Evolutionary conservation across 2,113 vertebrate genomes (phyloP), one percentile per base, ranked within the genome.

Genomic region (Empidonax traillii): DNA sequence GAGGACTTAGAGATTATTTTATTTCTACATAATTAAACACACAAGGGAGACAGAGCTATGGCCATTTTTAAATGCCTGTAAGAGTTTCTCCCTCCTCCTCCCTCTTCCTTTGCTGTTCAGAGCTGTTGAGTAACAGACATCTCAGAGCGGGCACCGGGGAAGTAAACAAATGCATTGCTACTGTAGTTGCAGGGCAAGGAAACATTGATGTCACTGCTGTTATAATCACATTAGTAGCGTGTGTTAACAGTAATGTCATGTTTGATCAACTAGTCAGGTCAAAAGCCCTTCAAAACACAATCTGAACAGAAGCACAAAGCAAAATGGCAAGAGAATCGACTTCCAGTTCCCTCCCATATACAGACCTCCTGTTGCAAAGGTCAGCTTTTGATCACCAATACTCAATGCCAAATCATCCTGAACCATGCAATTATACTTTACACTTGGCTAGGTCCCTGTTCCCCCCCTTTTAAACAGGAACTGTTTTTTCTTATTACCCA

Each of bases 141-240:
- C 94, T 93, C 91, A 47, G 74, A 67, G 84, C 1, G 43, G 44
- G 53, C 39, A 75, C 0, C 4, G 44, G 88, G 46, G 86, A 92
- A 66, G 79, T 92, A 97, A 96, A 96, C 96, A 97, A 97, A 95
- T 78, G 74, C 83, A 94, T 84, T 19, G 89, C 88, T 91, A 77
- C 78, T 87, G 80, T 93, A 94, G 92, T 94, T 94, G 74, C 91
- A 84, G 92, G 93, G 94, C 87, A 96, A 90, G 65, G 85, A 93
- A 97, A 94, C 91, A 89, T 37, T 87, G 85, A 94, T 96, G 96
- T 91, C 94, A 93, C 83, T 75, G 89, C 78, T 84, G 83, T 73
- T 93, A 73, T 65, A 87, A 93, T 92, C 96, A 96, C 78, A 91
- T 94, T 88, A 92, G 59, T 41, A 74, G 82, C 10, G 12, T 86